A percentile compares a stretch with the other conserved stretches of the same genome.
Evolutionary conservation across 2,113 vertebrate genomes (phyloP).

Genomic region (Corydoras maculifer): DNA sequence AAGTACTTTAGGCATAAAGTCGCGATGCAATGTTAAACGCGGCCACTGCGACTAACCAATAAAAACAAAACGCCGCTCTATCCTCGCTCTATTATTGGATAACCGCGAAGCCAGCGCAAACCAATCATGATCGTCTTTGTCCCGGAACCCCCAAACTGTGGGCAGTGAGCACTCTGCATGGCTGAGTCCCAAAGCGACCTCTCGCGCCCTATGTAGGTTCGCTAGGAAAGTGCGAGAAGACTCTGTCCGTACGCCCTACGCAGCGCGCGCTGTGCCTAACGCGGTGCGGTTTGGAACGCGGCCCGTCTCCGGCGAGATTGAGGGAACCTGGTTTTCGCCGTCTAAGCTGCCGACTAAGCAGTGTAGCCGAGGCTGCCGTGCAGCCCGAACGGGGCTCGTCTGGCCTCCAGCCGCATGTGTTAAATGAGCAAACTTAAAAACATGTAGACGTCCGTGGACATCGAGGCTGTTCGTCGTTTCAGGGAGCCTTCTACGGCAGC

Average conservation of each 20-base stretch:
- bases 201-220: neutral
- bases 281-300: neutral
- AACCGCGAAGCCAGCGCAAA: neutral
- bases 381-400: conserved; percentile 40
- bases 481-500: conserved; percentile 19
- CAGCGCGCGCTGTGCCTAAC: neutral
- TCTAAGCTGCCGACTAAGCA: conserved; percentile 17
- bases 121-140: conserved; percentile 8
- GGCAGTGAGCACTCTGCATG: conserved; percentile 5
- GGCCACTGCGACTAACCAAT: neutral
- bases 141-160: neutral
- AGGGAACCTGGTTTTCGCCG: conserved; percentile 8
- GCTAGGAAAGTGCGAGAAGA: neutral
- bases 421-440: conserved; percentile 31
- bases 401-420: conserved; percentile 39
- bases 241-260: neutral
- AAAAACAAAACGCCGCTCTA: neutral
- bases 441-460: neutral
- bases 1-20: too few relatives aligned
- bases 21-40: too few relatives aligned
- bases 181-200: neutral
- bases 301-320: neutral
- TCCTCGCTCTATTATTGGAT: conserved; percentile 10
- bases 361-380: conserved; percentile 37
- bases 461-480: neutral